Evolutionary conservation across 2,888 invertebrate genomes (phyloP).

Genomic region (Trachelus tabidus): DNA sequence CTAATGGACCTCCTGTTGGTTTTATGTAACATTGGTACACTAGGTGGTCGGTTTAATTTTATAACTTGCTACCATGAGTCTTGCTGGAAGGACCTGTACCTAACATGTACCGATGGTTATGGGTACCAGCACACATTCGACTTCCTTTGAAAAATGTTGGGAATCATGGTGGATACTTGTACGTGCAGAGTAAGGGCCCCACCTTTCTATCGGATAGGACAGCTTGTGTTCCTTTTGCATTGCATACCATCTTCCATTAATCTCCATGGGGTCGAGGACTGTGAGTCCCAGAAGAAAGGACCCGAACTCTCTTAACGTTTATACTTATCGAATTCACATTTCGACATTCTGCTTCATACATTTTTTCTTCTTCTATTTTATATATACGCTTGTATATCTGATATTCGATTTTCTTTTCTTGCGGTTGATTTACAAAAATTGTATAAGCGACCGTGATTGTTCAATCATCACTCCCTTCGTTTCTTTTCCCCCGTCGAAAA

Average conservation of each 20-base stretch:
- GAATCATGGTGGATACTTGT: conserved; percentile 2
- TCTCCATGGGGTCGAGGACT: conserved; percentile 17
- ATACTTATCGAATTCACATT: background rate
- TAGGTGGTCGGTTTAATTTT: background rate
- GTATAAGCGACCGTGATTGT: background rate
- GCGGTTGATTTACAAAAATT: background rate
- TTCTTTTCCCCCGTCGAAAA: background rate
- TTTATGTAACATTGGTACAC: background rate
- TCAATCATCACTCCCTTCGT: background rate
- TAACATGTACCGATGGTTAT: background rate
- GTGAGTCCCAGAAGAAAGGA: background rate
- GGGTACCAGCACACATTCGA: background rate
- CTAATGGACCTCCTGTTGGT: background rate
- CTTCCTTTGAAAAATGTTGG: background rate
- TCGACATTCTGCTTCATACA: background rate
- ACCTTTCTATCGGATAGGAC: conserved; percentile 8
- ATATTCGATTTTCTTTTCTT: background rate
- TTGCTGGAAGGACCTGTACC: background rate
- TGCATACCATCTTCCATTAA: conserved; percentile 33
- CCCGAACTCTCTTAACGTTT: background rate
- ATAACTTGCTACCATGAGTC: background rate
- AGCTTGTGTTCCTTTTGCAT: conserved; percentile 9
- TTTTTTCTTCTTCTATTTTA: background rate
- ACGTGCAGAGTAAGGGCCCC: conserved; percentile 6
- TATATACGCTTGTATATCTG: too few relatives aligned